Conservation (phyloP, 2,113 vertebrate genomes). For the Alosa alosa region DNA sequence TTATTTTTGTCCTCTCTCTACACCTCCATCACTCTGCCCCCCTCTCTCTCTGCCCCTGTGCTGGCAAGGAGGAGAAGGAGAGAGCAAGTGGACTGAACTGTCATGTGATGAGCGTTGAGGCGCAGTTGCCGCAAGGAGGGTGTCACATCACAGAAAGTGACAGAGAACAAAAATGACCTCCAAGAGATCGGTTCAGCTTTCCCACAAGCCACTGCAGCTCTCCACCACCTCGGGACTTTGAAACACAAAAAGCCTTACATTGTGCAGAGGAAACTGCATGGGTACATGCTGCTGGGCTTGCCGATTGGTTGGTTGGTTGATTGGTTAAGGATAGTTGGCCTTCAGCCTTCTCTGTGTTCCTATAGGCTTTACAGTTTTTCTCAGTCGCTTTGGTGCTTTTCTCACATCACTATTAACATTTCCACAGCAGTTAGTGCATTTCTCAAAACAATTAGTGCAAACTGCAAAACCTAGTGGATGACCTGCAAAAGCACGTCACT, state of each 20-base stretch:
- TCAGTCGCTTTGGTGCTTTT: too few species aligned
- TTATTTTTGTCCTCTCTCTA: background rate
- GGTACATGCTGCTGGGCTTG: background rate
- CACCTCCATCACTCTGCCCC: background rate
- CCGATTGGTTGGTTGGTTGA: background rate
- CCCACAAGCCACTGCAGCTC: conserved; percentile 32
- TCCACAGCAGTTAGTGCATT: too few species aligned
- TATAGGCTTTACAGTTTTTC: background rate
- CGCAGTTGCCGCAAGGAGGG: conserved; percentile 53
- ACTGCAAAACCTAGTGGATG: too few species aligned
- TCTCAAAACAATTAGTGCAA: too few species aligned
- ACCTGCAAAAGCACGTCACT: too few species aligned
- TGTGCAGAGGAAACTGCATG: background rate
- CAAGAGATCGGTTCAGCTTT: conserved; percentile 33
- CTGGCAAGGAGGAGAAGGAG: conserved; percentile 24
- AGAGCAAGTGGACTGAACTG: conserved; percentile 45
- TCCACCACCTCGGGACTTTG: background rate
- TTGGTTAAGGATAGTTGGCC: background rate
- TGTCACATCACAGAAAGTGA: conserved; percentile 56
- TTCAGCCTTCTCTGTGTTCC: background rate
- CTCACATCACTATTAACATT: too few species aligned
- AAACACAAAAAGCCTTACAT: background rate
- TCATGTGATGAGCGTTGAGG: conserved; percentile 50
- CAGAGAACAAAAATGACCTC: conserved; percentile 53
- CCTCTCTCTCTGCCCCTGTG: conserved; percentile 38